These are phyloP conservation scores for Chrysotoxum bicinctum DNA, from an alignment of 2,888 invertebrate species.

Conservation along the genomic window DNA sequence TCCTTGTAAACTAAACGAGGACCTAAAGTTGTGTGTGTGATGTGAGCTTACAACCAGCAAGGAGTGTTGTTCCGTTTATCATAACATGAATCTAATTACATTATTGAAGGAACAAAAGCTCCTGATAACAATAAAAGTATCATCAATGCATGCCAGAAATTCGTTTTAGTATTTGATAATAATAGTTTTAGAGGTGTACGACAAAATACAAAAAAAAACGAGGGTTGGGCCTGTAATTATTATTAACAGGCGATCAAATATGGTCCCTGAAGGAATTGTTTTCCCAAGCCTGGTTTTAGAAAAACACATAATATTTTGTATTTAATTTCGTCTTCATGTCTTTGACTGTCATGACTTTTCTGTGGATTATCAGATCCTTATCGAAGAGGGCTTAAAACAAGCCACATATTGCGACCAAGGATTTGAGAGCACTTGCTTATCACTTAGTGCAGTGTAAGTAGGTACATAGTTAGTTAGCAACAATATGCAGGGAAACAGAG, in stretches of 20 bases:
- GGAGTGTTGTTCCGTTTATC: constrained; percentile 63
- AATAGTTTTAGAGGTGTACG: not conserved
- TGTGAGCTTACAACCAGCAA: constrained; percentile 18
- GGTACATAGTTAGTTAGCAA: no score
- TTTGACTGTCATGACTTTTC: not conserved
- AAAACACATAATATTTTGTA: not conserved
- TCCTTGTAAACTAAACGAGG: constrained; percentile 18
- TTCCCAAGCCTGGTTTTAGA: not conserved
- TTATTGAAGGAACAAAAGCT: constrained; percentile 56
- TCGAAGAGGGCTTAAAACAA: no score
- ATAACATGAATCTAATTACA: constrained; percentile 68
- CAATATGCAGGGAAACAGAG: no score
- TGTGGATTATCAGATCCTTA: no score
- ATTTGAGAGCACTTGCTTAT: no score
- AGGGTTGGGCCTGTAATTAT: not conserved
- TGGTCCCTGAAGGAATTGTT: not conserved
- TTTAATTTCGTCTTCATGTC: not conserved
- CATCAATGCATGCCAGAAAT: constrained; percentile 14
- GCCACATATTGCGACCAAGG: no score
- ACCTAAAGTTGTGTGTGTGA: not conserved
- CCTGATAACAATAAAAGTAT: constrained; percentile 49
- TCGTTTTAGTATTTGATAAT: not conserved
- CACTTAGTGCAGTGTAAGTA: no score
- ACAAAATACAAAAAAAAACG: not conserved
- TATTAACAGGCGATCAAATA: not conserved